Conservation (phyloP, 2,888 invertebrate species). For the Conchocele bisecta region DNA sequence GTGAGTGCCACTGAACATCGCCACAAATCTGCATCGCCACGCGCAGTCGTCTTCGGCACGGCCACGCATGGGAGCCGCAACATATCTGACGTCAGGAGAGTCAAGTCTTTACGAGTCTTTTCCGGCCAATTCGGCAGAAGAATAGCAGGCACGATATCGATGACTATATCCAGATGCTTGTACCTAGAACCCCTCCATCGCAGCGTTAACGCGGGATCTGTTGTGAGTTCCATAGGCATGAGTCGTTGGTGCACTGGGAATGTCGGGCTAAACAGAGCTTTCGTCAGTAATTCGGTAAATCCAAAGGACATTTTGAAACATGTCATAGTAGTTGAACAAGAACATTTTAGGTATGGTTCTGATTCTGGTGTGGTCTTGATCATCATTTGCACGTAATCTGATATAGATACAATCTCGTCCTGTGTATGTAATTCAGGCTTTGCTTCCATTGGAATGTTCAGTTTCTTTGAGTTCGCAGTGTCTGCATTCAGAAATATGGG, state of each 20-base stretch:
- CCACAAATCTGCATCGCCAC: conserved; percentile 37
- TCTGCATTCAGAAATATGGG: conserved; percentile 23
- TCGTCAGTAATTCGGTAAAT: conserved; percentile 25
- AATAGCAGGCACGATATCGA: conserved; percentile 52
- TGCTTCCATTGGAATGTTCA: too few species aligned
- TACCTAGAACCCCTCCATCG: conserved; percentile 42
- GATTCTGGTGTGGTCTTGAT: conserved; percentile 15
- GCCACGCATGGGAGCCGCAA: conserved; percentile 14
- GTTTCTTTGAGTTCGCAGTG: not conserved
- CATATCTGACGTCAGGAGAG: conserved; percentile 31
- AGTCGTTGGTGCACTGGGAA: conserved; percentile 39
- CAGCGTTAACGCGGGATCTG: conserved; percentile 30
- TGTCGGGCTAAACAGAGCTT: conserved; percentile 18
- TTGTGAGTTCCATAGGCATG: conserved; percentile 35
- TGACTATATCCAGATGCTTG: conserved; percentile 40
- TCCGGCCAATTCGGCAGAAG: conserved; percentile 34
- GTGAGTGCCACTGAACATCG: conserved; percentile 42
- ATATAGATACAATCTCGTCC: conserved; percentile 14
- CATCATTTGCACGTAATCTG: conserved; percentile 34
- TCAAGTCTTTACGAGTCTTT: conserved; percentile 9
- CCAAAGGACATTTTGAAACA: conserved; percentile 34
- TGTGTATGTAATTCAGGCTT: too few species aligned
- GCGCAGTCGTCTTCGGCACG: conserved; percentile 46
- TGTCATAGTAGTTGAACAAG: conserved; percentile 15
- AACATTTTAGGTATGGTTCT: conserved; percentile 8